Evolutionary conservation across 2,113 vertebrate genomes (phyloP).

Genomic region (Oreochromis spilurus): DNA sequence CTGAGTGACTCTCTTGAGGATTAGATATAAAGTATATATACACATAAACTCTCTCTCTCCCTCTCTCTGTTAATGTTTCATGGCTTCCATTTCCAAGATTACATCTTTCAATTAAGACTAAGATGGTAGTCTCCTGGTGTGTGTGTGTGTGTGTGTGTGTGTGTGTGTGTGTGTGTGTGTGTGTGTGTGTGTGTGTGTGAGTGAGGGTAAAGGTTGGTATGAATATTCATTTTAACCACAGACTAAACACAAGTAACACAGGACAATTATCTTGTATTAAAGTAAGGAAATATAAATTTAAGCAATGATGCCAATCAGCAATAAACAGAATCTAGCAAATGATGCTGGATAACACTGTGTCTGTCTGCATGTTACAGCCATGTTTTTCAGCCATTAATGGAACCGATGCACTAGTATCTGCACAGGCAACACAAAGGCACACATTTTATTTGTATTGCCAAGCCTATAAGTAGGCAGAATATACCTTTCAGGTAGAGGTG

Average conservation of each 20-base stretch:
- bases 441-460: not conserved
- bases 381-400: not conserved
- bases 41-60: not conserved
- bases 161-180: not conserved
- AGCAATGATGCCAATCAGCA: not conserved
- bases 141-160: not conserved
- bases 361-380: not conserved
- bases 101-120: constrained; percentile 66
- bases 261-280: not conserved
- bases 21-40: not conserved
- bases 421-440: not conserved
- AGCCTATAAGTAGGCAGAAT: not conserved
- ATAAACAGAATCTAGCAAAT: not conserved
- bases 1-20: constrained; percentile 30
- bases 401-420: not conserved
- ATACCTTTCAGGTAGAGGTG: not conserved
- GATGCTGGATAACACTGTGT: not conserved
- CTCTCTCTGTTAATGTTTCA: constrained; percentile 42
- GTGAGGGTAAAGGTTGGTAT: not conserved
- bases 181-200: not conserved
- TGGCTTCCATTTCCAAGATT: constrained; percentile 65
- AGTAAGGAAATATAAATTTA: not conserved
- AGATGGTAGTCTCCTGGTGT: constrained; percentile 50
- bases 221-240: not conserved
- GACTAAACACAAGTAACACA: not conserved